Percentiles rank a stretch among this genome's conserved stretches.
Conservation (phyloP, 2,888 invertebrate genomes). For the Mongoloraphidia duomilia region DNA sequence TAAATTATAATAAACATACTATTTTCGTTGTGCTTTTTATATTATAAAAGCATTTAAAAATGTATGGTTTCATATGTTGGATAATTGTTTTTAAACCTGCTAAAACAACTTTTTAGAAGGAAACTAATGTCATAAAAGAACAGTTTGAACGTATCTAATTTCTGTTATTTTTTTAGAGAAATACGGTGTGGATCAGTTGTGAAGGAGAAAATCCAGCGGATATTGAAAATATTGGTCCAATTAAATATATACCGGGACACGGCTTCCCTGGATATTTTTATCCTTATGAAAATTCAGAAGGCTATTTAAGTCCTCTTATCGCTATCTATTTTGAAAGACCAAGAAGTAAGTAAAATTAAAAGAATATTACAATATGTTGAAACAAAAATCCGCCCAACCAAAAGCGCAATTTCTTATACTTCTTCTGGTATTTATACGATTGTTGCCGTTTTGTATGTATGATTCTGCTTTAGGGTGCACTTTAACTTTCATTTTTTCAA, state of each 20-base stretch:
- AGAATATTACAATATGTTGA: background rate
- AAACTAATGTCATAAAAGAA: background rate
- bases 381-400: too few relatives aligned
- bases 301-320: slow-evolving; percentile 77
- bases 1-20: too few relatives aligned
- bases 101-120: too few relatives aligned
- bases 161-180: slow-evolving; percentile 36
- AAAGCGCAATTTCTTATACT: too few relatives aligned
- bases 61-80: too few relatives aligned
- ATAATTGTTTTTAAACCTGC: background rate
- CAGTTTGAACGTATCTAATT: background rate
- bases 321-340: slow-evolving; percentile 76
- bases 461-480: too few relatives aligned
- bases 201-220: slow-evolving; percentile 89
- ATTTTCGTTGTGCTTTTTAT: too few relatives aligned
- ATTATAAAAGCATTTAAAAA: too few relatives aligned
- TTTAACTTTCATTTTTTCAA: too few relatives aligned
- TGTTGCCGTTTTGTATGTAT: too few relatives aligned
- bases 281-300: slow-evolving; percentile 74
- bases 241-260: slow-evolving; percentile 64
- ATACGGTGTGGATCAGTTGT: slow-evolving; percentile 85
- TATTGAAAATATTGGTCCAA: slow-evolving; percentile 76
- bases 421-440: too few relatives aligned
- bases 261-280: slow-evolving; percentile 85
- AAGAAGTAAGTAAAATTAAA: slow-evolving; percentile 45